Evolutionary conservation across 2,113 vertebrate species (phyloP), one percentile per base, ranked within the genome.

Genomic region (Cnemophilus loriae): DNA sequence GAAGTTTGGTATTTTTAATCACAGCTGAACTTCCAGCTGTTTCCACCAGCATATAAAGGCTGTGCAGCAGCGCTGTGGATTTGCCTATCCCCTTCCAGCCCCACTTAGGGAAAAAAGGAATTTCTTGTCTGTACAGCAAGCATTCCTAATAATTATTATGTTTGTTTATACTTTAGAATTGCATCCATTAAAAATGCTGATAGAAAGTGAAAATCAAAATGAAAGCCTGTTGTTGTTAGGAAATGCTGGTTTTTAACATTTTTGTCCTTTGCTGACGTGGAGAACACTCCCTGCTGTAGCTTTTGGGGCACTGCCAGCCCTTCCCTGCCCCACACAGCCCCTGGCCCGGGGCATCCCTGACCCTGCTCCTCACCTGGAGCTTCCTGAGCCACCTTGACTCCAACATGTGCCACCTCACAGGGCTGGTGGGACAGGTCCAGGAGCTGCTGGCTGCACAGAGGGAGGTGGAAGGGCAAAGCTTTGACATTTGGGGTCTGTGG

Each of bases 111-210:
- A 84, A 52, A 55, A 55, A 95, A 96, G 89, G 74, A 90, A 87
- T 93, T 96, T 90, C 63, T 91, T 75, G 57, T 95, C 42, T 59
- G 16, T 82, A 69, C 33, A 63, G 47, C 85, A 90, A 94, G 76
- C 47, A 55, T 65, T 89, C 22, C 77, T 89, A 95, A 89, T 96
- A 95, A 90, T 69, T 93, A 94, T 84, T 61, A 47, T 91, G 71
- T 89, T 86, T 95, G 68, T 91, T 97, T 92, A 64, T 87, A 77
- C 57, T 95, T 95, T 35, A 60, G 71, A 92, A 79, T 95, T 73
- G 26, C 50, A 77, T 81, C 70, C 79, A 60, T 95, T 95, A 94
- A 96, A 88, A 84, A 42, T 71, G 47, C 74, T 28, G n/a, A 91
- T 41, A 90, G 84, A 91, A 95, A 84, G 73, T 57, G 10, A 44